A percentile compares a stretch with the other conserved stretches of the same genome.
phyloP scores from a whole-genome alignment of 2,888 invertebrate species.

The Euzophera pinguis region DNA sequence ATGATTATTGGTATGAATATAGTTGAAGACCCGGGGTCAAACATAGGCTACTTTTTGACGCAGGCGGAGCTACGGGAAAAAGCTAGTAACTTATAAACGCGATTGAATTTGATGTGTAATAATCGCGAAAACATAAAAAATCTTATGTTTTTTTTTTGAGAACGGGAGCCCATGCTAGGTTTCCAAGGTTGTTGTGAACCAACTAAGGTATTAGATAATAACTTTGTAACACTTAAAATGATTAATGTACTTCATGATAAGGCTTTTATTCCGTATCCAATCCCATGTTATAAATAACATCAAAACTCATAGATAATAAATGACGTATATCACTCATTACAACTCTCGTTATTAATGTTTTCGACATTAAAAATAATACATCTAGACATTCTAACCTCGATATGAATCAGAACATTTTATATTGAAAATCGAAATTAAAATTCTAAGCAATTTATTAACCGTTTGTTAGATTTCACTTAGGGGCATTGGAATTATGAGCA shows the following conservation, averaged over 20 bases:
- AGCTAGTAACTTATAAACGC: no score
- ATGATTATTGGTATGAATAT: no score
- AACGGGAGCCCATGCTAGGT: no score
- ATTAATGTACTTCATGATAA: not conserved
- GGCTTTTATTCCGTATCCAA: not conserved
- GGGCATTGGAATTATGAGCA: slow-evolving; percentile 1
- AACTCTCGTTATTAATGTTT: slow-evolving; percentile 8
- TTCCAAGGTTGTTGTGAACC: no score
- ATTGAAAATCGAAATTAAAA: slow-evolving; percentile 2
- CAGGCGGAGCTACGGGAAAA: no score
- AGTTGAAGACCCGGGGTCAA: no score
- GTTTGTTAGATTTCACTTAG: slow-evolving; percentile 6
- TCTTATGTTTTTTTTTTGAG: no score
- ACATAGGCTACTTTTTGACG: no score
- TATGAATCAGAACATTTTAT: slow-evolving; percentile 6
- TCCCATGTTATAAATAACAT: not conserved
- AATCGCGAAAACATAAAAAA: no score
- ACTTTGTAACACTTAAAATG: no score
- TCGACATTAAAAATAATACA: slow-evolving; percentile 1
- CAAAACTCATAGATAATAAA: slow-evolving; percentile 3
- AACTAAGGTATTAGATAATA: no score
- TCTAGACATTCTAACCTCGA: slow-evolving; percentile 2
- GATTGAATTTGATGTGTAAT: no score
- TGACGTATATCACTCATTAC: slow-evolving; percentile 6
- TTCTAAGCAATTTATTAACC: slow-evolving; percentile 3